Evolutionary conservation across 2,113 vertebrate species (phyloP).

Genomic region (Oncorhynchus nerka): DNA sequence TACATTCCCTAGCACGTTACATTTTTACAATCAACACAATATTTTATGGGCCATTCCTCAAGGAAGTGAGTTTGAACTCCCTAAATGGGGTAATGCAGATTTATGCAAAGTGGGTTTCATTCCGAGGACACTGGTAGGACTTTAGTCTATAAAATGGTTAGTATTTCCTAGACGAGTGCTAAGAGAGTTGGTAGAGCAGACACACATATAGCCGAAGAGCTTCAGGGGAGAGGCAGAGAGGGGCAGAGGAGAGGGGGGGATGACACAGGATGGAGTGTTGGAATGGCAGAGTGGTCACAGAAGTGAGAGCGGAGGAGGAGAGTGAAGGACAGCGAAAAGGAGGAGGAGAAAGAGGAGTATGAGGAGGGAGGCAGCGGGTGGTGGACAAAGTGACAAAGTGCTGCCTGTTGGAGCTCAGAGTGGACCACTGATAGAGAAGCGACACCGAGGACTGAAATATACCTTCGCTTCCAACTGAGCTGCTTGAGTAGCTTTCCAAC

Average conservation of each 20-base stretch:
- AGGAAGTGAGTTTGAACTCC: background rate
- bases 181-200: background rate
- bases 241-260: background rate
- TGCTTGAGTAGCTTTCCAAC: too few species aligned
- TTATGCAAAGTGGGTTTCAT: constrained; percentile 1
- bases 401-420: background rate
- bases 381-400: background rate
- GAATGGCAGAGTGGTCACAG: background rate
- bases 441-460: background rate
- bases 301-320: constrained; percentile 6
- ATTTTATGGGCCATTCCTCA: background rate
- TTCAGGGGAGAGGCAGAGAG: background rate
- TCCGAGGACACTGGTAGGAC: background rate
- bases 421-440: background rate
- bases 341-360: constrained; percentile 19
- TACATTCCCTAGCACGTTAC: background rate
- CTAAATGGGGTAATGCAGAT: background rate
- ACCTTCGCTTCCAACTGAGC: background rate
- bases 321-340: constrained; percentile 1
- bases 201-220: background rate
- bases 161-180: background rate
- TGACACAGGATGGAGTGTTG: background rate
- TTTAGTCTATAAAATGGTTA: background rate
- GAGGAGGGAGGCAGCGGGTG: constrained; percentile 3
- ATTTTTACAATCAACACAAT: background rate